Conservation (phyloP, 2,888 invertebrate species). For the Acanthacorydalis orientalis region DNA sequence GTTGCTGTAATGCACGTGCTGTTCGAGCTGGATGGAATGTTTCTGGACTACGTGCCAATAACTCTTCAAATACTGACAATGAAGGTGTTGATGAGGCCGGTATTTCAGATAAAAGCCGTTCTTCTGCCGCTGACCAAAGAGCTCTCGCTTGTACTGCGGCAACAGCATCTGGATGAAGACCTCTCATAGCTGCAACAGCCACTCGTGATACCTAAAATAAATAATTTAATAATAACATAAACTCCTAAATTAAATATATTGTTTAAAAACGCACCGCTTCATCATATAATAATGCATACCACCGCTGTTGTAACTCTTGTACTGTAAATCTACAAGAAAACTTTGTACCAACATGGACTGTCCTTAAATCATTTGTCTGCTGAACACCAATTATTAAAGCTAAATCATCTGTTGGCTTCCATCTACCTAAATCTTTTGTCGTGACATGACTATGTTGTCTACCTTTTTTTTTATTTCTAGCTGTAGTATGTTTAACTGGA, state of each 20-base stretch:
- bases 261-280: constrained; percentile 43
- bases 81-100: constrained; percentile 63
- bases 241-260: too few relatives aligned
- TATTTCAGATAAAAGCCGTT: constrained; percentile 65
- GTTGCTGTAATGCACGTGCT: constrained; percentile 64
- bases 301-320: constrained; percentile 85
- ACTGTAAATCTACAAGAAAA: constrained; percentile 92
- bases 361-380: constrained; percentile 68
- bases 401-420: constrained; percentile 96
- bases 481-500: constrained; percentile 16
- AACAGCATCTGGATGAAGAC: constrained; percentile 81
- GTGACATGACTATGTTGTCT: constrained; percentile 51
- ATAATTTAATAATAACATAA: too few relatives aligned
- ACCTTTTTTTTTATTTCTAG: constrained; percentile 37
- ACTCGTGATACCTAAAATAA: constrained; percentile 43
- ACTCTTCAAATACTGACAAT: constrained; percentile 65
- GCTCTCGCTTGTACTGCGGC: constrained; percentile 77
- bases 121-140: constrained; percentile 78
- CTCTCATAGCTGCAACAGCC: constrained; percentile 83
- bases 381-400: constrained; percentile 85
- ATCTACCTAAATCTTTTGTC: constrained; percentile 75
- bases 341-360: constrained; percentile 80
- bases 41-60: constrained; percentile 67
- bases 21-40: constrained; percentile 80
- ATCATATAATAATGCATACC: constrained; percentile 92